Base-by-base conservation (phyloP, 2,888 invertebrate genomes). In the Acrobasis repandana region DNA sequence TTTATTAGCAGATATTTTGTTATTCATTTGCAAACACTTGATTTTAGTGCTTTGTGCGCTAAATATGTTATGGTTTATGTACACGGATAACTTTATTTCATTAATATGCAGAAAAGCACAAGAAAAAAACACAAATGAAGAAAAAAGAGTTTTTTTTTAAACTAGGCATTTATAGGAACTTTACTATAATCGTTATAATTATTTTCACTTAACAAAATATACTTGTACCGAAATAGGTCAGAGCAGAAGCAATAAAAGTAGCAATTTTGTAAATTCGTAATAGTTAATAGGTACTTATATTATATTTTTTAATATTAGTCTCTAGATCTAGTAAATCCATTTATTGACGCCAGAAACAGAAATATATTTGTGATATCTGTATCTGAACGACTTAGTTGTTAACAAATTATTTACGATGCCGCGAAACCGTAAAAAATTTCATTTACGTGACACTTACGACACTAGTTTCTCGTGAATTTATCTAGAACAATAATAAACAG, bases 1-100 rank as follows among this genome's bases (percentile, higher is more conserved):
- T 67, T 65, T 63, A 67, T 67, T 65, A 62, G 63, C 63, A 65
- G 63, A 63, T 67, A 67, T 67, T 65, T 64, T 43, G 64, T 65
- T 58, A 58, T 58, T 58, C 46, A 47, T 57, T 56, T 34, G 33
- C 11, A 47, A 47, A 5, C 2, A 43, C 16, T 18, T 11, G 48
- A 43, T 46, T 28, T 46, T 34, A 8, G 18, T 58, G 18, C 36
- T 34, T 48, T 47, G 48, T 57, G 16, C 36, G 48, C 48, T 34
- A 16, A 48, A 48, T 2, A 34, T 43, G 14, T 14, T 43, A 10
- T n/a, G 1, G 11, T 38, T 10, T 8, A 6, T 28, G 8, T 28
- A 28, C 28, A 6, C 8, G 28, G 2, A 28, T 6, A 28, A 28
- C 6, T 5, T 4, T 28, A 28, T 28, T 20, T 20, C 20, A 20